Conservation (phyloP, 2,113 vertebrate species). For the Cariama cristata region DNA sequence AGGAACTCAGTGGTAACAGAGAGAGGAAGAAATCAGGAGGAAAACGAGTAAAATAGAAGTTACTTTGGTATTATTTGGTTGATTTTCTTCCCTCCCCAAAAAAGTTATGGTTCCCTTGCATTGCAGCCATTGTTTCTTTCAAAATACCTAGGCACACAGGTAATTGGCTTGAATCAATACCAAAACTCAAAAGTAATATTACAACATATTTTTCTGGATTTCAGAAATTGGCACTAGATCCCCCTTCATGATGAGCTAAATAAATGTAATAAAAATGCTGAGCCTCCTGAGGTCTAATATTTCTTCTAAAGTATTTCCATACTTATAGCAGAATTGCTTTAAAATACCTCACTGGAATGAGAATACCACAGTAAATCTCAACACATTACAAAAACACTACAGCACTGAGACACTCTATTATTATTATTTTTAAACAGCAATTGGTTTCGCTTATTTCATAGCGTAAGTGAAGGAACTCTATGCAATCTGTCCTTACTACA, state of each 20-base stretch:
- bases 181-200: slow-evolving; percentile 55
- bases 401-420: background rate
- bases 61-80: background rate
- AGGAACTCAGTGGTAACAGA: background rate
- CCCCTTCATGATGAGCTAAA: slow-evolving; percentile 48
- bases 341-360: slow-evolving; percentile 55
- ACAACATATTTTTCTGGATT: slow-evolving; percentile 50
- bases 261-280: slow-evolving; percentile 68
- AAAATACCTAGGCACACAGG: slow-evolving; percentile 29
- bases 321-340: slow-evolving; percentile 65
- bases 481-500: background rate
- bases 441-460: background rate
- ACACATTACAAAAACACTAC: slow-evolving; percentile 4
- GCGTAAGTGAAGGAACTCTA: background rate
- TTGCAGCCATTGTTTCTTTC: background rate
- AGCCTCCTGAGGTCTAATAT: slow-evolving; percentile 52
- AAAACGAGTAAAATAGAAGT: background rate
- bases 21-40: background rate
- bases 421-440: background rate
- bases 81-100: rapidly evolving
- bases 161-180: slow-evolving; percentile 28
- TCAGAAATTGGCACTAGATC: slow-evolving; percentile 39
- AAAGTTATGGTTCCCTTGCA: background rate
- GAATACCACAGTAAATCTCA: slow-evolving; percentile 55
- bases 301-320: slow-evolving; percentile 58